Evolutionary conservation across 2,113 vertebrate species (phyloP).

Genomic region (Crotalus tigris): DNA sequence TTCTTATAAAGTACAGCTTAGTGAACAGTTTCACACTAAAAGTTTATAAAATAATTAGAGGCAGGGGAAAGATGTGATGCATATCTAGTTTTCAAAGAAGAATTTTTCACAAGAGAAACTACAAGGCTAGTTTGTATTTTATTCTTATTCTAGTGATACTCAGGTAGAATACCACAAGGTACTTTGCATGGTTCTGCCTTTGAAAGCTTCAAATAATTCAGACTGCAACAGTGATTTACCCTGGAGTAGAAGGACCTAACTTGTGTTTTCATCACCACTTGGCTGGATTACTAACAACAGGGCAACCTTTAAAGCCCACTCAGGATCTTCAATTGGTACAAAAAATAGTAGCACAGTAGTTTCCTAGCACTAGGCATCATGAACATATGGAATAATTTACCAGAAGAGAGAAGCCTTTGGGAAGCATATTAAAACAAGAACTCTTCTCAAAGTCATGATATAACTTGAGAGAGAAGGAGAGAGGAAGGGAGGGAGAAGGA

Average conservation of each 20-base stretch:
- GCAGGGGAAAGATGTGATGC: background rate
- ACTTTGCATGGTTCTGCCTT: background rate
- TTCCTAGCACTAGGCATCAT: background rate
- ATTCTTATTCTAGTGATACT: background rate
- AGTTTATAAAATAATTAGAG: background rate
- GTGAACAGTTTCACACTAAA: background rate
- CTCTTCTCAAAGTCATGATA: background rate
- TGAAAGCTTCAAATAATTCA: background rate
- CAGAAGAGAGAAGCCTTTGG: background rate
- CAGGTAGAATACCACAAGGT: background rate
- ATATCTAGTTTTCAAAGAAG: background rate
- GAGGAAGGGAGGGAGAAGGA: no score
- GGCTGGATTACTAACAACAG: background rate
- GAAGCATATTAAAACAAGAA: background rate
- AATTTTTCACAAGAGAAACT: background rate
- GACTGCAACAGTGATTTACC: background rate
- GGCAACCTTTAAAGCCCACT: background rate
- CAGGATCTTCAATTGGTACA: background rate
- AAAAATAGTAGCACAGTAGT: background rate
- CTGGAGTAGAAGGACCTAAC: background rate
- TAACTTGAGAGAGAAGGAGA: background rate
- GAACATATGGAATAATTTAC: background rate
- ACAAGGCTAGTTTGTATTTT: background rate
- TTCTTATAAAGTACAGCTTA: background rate
- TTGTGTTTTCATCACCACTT: background rate